A percentile compares a stretch with the other conserved stretches of the same genome.
Evolutionary conservation across 1,140 invertebrate species (phyloP).

Genomic region (Magallana gigas): DNA sequence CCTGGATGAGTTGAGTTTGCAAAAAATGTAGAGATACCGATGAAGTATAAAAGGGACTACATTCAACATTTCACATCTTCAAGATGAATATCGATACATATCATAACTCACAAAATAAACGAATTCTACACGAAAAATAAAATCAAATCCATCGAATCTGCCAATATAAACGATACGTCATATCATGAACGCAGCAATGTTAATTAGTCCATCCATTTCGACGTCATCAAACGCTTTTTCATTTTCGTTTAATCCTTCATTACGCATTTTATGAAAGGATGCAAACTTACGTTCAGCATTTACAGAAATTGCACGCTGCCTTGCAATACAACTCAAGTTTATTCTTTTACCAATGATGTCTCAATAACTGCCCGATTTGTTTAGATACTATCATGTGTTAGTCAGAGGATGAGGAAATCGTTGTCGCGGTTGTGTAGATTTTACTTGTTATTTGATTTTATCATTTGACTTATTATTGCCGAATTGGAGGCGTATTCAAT

Average conservation of each 20-base stretch:
- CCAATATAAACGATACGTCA: too few relatives aligned
- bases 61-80: background rate
- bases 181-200: too few relatives aligned
- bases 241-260: background rate
- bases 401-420: background rate
- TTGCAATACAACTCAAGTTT: background rate
- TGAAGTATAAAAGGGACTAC: background rate
- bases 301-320: background rate
- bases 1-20: background rate
- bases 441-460: background rate
- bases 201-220: background rate
- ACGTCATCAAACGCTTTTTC: background rate
- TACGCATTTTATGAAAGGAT: background rate
- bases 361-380: conserved; percentile 9
- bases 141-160: too few relatives aligned
- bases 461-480: background rate
- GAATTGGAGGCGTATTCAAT: too few relatives aligned
- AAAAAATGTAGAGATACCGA: background rate
- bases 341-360: background rate
- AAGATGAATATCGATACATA: background rate
- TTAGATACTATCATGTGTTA: background rate
- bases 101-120: background rate
- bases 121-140: too few relatives aligned
- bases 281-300: background rate
- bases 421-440: background rate